These are phyloP conservation scores for Drosophila prostipennis DNA, from an alignment of 2,888 invertebrate species.

Conservation along the genomic window DNA sequence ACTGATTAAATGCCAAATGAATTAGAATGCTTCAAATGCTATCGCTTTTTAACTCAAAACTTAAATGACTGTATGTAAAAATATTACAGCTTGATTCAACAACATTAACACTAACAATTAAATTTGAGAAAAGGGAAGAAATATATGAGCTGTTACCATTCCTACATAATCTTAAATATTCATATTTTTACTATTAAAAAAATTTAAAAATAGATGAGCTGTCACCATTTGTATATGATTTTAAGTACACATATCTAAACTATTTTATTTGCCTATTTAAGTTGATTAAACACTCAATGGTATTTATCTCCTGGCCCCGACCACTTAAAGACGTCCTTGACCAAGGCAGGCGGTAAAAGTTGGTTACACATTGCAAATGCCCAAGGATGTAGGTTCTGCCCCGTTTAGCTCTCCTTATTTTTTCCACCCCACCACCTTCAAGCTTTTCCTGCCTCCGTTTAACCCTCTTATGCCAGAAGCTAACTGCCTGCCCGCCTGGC, in stretches of 20 bases:
- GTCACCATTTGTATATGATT: too few relatives aligned
- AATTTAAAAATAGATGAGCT: too few relatives aligned
- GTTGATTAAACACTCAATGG: not conserved
- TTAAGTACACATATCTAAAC: not conserved
- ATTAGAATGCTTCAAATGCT: not conserved
- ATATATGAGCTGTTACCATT: too few relatives aligned
- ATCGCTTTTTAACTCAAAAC: too few relatives aligned
- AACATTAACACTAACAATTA: too few relatives aligned
- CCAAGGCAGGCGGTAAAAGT: conserved; percentile 14
- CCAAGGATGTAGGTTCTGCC: conserved; percentile 33
- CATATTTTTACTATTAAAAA: too few relatives aligned
- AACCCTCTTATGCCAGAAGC: conserved; percentile 31
- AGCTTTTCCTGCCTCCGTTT: conserved; percentile 20
- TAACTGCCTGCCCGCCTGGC: conserved; percentile 22
- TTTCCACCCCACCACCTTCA: conserved; percentile 28
- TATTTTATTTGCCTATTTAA: not conserved
- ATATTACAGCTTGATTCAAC: not conserved
- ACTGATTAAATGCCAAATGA: conserved; percentile 12
- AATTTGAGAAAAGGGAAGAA: too few relatives aligned
- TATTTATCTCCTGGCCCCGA: conserved; percentile 11
- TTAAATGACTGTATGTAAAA: too few relatives aligned
- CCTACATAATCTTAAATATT: too few relatives aligned
- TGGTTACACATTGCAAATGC: conserved; percentile 45
- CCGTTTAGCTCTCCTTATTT: not conserved
- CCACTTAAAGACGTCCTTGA: conserved; percentile 52